Evolutionary conservation across 2,888 invertebrate species (phyloP), one percentile per base, ranked within the genome.

Genomic region (Smittia aterrima): DNA sequence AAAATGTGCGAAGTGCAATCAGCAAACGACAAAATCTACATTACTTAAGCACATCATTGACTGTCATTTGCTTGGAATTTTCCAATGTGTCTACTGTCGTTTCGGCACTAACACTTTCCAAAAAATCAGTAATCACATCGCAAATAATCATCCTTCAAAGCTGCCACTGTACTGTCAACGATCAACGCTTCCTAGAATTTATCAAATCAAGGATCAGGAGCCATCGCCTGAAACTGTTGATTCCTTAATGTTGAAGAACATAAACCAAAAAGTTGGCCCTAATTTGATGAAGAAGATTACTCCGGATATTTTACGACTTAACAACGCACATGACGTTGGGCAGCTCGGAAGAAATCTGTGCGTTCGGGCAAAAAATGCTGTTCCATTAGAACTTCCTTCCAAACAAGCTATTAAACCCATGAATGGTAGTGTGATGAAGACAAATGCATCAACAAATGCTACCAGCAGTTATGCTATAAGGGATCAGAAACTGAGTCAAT

Each of bases 81-180:
- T 18, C 18, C 58, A 58, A 22, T 58, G 58, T 22, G 58, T 58
- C 16, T 58, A 58, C 18, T 58, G 58, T 22, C 58, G 58, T 18
- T 58, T 58, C 18, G 58, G 58, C 9, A 58, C 58, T 2, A 58
- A 58, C 20, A 58, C 58, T 4, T n/a, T 58, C 18, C 18, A 58
- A 18, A 22, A 16, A 1, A 58, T 58, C 20, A n/a, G 58, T 4
- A 18, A n/a, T 18, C 58, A 58, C 20, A 58, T 58, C 18, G 58
- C 20, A 7, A 58, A 58, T 11, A 11, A 20, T 4, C 58, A 58
- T 22, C 18, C 18, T 18, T 20, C 20, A 7, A 1, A 11, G 1
- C 9, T 58, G 20, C 47, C 47, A 3, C n/a, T 58, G 16, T 58
- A 6, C 18, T 58, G 58, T 11, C 18, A 58, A 58, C 18, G 58